Percentiles rank a stretch among this genome's conserved stretches.
These are phyloP conservation scores for Pimpla rufipes DNA, from an alignment of 2,888 invertebrate genomes.

Conservation along the genomic window DNA sequence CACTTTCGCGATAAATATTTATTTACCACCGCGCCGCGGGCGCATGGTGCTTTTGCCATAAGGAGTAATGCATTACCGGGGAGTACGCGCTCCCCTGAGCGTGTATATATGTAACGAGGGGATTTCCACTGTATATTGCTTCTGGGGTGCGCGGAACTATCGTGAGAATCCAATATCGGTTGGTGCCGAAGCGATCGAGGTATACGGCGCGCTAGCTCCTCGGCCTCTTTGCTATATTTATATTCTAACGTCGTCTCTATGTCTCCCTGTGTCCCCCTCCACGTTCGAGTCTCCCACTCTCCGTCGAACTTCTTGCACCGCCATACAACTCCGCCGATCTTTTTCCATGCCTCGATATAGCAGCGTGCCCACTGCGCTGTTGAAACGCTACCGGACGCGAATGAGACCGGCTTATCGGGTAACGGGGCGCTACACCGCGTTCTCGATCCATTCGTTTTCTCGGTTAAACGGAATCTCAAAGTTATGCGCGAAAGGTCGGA, in stretches of 20 bases:
- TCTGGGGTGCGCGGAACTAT: slow-evolving; percentile 44
- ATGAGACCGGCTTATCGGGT: slow-evolving; percentile 81
- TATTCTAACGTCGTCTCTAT: slow-evolving; percentile 66
- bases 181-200: slow-evolving; percentile 61
- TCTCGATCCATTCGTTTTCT: slow-evolving; percentile 80
- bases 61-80: slow-evolving; percentile 58
- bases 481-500: slow-evolving; percentile 78
- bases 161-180: slow-evolving; percentile 70
- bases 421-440: slow-evolving; percentile 80
- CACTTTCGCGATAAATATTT: slow-evolving; percentile 72
- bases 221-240: slow-evolving; percentile 67
- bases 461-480: slow-evolving; percentile 83
- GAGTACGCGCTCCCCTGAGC: not conserved
- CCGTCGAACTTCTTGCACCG: slow-evolving; percentile 19
- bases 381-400: slow-evolving; percentile 82
- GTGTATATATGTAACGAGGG: slow-evolving; percentile 15
- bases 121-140: slow-evolving; percentile 42
- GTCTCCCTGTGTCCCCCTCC: slow-evolving; percentile 38
- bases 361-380: slow-evolving; percentile 58
- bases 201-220: slow-evolving; percentile 51
- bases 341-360: slow-evolving; percentile 41
- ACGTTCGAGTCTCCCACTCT: not conserved
- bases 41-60: slow-evolving; percentile 56
- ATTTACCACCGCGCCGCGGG: slow-evolving; percentile 59
- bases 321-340: slow-evolving; percentile 36